Conservation (phyloP, 2,113 vertebrate species). For the Phoxinus phoxinus region DNA sequence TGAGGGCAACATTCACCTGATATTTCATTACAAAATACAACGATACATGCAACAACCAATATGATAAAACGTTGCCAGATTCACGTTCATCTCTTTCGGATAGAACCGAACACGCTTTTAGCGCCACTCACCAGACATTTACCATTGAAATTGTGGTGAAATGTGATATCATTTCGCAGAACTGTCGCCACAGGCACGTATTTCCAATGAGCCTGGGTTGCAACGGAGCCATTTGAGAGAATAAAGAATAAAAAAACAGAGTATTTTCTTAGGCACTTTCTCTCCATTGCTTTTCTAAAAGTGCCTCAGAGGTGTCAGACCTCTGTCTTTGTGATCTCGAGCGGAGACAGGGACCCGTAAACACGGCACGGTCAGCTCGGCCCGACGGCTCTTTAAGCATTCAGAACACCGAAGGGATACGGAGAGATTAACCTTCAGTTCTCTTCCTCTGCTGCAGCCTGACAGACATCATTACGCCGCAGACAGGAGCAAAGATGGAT, state of each 20-base stretch:
- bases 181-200: no score
- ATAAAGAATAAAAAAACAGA: background rate
- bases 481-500: constrained; percentile 50
- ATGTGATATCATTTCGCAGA: no score
- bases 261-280: background rate
- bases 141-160: no score
- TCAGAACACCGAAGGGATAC: constrained; percentile 52
- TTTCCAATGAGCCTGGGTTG: no score
- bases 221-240: background rate
- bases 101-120: no score
- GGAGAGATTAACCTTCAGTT: constrained; percentile 72
- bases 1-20: no score
- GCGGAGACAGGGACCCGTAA: constrained; percentile 1
- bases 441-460: constrained; percentile 54
- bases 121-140: no score
- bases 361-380: constrained; percentile 45
- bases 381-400: constrained; percentile 58
- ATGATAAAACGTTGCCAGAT: no score
- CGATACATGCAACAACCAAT: no score
- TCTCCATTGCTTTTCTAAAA: background rate
- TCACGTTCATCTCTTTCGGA: no score
- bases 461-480: constrained; percentile 66
- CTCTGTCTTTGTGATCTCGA: constrained; percentile 27
- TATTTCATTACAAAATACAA: no score
- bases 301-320: constrained; percentile 17